Evolutionary conservation across 1,140 invertebrate genomes (phyloP), one percentile per base, ranked within the genome.

Genomic region (Drosophila pseudoobscura): DNA sequence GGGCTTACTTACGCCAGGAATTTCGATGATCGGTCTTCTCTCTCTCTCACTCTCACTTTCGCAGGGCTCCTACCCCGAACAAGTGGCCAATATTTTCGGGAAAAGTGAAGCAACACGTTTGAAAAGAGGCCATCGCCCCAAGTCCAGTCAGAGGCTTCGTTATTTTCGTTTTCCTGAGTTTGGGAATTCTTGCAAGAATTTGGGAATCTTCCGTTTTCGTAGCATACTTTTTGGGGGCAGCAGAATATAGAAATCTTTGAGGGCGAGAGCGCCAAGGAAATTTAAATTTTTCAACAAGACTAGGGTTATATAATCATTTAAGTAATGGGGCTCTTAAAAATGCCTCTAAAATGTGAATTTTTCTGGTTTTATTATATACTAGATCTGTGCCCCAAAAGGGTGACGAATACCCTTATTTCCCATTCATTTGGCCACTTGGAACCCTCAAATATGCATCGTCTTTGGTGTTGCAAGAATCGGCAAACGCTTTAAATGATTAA

Each of bases 151-250:
- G 4, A 26, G 5, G 24, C 5, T 26, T 4, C 24, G 4, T 5
- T 26, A 24, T 24, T 0, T 24, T 24, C 24, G 24, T 3, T 24
- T 24, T 24, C 24, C 24, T 24, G 4, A 24, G 24, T 4, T 4
- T 2, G 20, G n/a, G 17, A 63, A 6, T 15, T 49, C 9, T 22
- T 1, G 0, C 50, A 17, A 17, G 17, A 1, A 17, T 17, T 17
- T 17, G 17, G 9, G 1, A 6, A 8, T 11, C 15, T 2, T 0
- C 1, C 4, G 8, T 26, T 9, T 39, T 9, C 22, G 20, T 83
- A 84, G 80, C 80, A 84, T 84, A 84, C 80, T 84, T 84, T 68
- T 84, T 70, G 72, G 80, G 80, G 64, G 24, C 1, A 29, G 0
- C 7, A 26, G 11, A 44, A 41, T 35, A 41, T 3, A 4, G 3